phyloP scores from a whole-genome alignment of 2,797 vertebrate genomes.

The Hyperoplus lanceolatus region DNA sequence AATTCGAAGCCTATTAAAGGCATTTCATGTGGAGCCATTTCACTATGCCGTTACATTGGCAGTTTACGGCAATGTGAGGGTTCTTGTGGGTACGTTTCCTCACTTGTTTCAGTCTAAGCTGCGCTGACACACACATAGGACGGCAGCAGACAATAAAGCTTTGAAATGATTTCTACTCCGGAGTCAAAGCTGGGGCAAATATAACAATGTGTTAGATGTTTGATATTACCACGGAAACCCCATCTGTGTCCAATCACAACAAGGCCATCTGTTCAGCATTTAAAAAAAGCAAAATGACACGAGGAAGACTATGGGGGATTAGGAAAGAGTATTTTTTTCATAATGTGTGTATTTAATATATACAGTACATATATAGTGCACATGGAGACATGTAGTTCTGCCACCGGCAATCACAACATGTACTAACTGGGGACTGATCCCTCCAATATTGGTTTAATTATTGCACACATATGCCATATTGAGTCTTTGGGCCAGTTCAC shows the following conservation, averaged over 20 bases:
- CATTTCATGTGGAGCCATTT: conserved; percentile 33
- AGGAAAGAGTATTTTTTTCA: conserved; percentile 36
- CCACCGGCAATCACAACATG: conserved; percentile 26
- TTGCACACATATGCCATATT: neutral
- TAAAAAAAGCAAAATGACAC: conserved; percentile 55
- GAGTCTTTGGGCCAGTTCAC: conserved; percentile 16
- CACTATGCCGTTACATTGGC: conserved; percentile 28
- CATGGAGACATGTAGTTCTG: conserved; percentile 30
- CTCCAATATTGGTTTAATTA: conserved; percentile 15
- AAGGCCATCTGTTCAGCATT: conserved; percentile 75
- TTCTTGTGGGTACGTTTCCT: conserved; percentile 40
- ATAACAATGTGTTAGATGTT: conserved; percentile 76
- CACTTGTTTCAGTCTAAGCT: conserved; percentile 60
- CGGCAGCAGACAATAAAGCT: conserved; percentile 67
- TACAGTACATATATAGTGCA: neutral
- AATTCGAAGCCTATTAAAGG: conserved; percentile 37
- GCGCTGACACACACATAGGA: conserved; percentile 62
- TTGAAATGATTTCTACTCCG: conserved; percentile 64
- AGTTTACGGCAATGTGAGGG: conserved; percentile 24
- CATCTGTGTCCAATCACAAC: conserved; percentile 82
- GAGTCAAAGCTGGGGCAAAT: conserved; percentile 71
- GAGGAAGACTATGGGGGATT: conserved; percentile 37
- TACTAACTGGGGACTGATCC: conserved; percentile 4
- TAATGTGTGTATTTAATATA: conserved; percentile 16
- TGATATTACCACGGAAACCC: conserved; percentile 75